Evolutionary conservation across 2,888 invertebrate genomes (phyloP).

Genomic region (Nomada lathburiana): DNA sequence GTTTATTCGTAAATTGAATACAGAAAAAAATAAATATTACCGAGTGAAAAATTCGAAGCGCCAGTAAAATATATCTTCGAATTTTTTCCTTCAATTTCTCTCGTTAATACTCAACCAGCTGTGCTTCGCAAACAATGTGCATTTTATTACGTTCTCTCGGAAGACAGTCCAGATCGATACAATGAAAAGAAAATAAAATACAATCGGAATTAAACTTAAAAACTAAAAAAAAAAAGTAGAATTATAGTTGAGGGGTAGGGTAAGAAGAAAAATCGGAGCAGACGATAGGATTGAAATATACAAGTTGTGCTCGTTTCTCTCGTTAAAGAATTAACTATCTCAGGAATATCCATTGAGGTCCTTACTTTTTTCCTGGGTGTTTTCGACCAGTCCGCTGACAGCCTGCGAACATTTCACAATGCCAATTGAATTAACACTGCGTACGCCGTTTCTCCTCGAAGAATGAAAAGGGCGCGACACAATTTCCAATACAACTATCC

Average conservation of each 20-base stretch:
- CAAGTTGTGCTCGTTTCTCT: slow-evolving; percentile 47
- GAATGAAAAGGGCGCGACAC: neutral
- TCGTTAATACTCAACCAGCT: slow-evolving; percentile 23
- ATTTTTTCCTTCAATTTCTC: slow-evolving; percentile 1
- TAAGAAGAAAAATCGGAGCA: no score
- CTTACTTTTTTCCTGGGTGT: slow-evolving; percentile 92
- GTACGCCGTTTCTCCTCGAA: neutral
- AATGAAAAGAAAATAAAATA: slow-evolving; percentile 34
- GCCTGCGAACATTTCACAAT: slow-evolving; percentile 86
- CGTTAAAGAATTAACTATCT: slow-evolving; percentile 65
- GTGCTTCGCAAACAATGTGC: slow-evolving; percentile 17
- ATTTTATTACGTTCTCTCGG: slow-evolving; percentile 37
- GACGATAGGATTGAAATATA: slow-evolving; percentile 39
- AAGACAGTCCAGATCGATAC: slow-evolving; percentile 39
- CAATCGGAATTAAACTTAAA: slow-evolving; percentile 38
- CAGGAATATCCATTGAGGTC: slow-evolving; percentile 84
- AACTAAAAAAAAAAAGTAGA: slow-evolving; percentile 37
- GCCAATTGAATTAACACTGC: no score
- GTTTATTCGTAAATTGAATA: slow-evolving; percentile 43
- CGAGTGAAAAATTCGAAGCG: slow-evolving; percentile 1
- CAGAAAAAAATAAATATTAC: slow-evolving; percentile 30
- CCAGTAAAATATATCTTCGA: slow-evolving; percentile 2
- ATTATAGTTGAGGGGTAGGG: slow-evolving; percentile 11
- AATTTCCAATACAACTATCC: neutral
- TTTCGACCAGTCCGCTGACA: slow-evolving; percentile 92